Base-by-base conservation (phyloP, 2,113 vertebrate genomes). In the Plecturocebus donacophilus region DNA sequence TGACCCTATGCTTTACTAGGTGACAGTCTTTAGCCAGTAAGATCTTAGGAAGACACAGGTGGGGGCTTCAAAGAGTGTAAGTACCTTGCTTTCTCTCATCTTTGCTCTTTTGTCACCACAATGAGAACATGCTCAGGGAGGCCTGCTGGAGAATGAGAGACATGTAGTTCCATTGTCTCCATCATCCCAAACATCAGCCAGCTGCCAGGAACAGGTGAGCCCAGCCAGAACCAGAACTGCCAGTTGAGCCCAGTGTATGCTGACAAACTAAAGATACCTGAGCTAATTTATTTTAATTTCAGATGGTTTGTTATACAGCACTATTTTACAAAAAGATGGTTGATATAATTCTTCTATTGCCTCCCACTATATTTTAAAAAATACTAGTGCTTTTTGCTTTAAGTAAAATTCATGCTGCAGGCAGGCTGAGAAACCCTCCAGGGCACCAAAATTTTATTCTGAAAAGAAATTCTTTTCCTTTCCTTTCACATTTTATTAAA, bases 401-500 rank as follows among this genome's bases (percentile, higher is more conserved):
- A 70, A 96, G 42, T 71, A 85, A 95, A 68, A 94, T 35, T 19
- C 52, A 81, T 21, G 11, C 30, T 64, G 8, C 20, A 70, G 21
- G 16, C 10, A 93, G 77, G 14, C n/a, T 91, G 52, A 81, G 54
- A 92, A 45, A 16, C 4, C 52, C 30, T 76, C 2, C 13, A 73
- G 13, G 45, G 10, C 45, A 93, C 27, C 20, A 32, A 71, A 54
- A 79, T 81, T 79, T 81, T 79, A 76, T 32, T 85, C 42, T 70
- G 66, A 92, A 88, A 77, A 87, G 49, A 95, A 91, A 73, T 30
- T 9, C 12, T 40, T 96, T 91, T 79, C 20, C n/a, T n/a, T 71
- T 91, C 52, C n/a, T 90, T 90, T 84, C 49, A 90, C 49, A 83
- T n/a, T 94, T 92, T 58, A 87, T 90, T 95, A 85, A 94, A 92